Base-by-base conservation (phyloP, 2,113 vertebrate genomes). In the Bos indicus region DNA sequence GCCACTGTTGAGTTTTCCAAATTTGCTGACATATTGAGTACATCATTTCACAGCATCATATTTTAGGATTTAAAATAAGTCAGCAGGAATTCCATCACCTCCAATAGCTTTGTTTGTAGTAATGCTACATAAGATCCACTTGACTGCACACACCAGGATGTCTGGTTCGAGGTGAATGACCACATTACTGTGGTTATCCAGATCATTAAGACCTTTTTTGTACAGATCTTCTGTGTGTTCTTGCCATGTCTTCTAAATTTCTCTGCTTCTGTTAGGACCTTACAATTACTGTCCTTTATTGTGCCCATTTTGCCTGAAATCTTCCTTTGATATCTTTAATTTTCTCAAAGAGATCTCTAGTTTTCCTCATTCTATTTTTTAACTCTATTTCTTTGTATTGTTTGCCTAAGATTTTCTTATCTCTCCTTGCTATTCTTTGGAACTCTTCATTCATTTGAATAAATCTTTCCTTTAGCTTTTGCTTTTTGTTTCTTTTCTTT, bases 341-440 rank as follows among this genome's bases (percentile, higher is more conserved):
- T 71, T 36, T 71, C 19, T 36, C 0, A 0, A 71, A 71, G n/a
- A 71, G 17, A 36, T 36, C n/a, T 36, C 9, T 71, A 12, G 19
- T 21, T n/a, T 71, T 71, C 9, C n/a, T 71, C 67, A 71, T 36
- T 71, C n/a, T 71, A 71, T 23, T 36, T 71, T 71, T 36, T 36
- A 23, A 9, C n/a, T 36, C n/a, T 71, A 23, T 71, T 36, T 71
- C n/a, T 71, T 36, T 71, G 4, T 36, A 21, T 4, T 71, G n/a
- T 71, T 36, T 11, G 10, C 19, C 19, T 71, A 71, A 71, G 19
- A 1, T 23, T 71, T 36, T 36, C n/a, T 71, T 71, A 23, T 36
- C 19, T 71, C 9, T 71, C n/a, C n/a, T 67, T 23, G 17, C 19
- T 71, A 36, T 71, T 36, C 64, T 71, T 36, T 71, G n/a, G 21